Conservation (phyloP, 2,113 vertebrate genomes). For the Rhinolophus ferrumequinum region DNA sequence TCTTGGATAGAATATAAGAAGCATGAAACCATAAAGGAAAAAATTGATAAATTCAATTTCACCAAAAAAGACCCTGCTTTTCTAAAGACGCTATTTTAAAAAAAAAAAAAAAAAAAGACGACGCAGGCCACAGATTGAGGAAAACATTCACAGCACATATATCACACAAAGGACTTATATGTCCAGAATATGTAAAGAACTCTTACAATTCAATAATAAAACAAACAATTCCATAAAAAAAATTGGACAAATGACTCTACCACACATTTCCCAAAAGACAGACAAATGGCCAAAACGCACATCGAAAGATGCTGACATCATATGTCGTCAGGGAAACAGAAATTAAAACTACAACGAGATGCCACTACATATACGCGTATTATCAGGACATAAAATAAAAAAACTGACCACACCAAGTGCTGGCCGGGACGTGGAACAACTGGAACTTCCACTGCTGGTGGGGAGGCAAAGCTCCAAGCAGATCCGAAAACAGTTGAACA, state of each 20-base stretch:
- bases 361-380: neutral
- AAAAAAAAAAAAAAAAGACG: neutral
- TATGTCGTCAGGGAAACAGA: neutral
- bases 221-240: neutral
- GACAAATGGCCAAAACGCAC: neutral
- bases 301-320: neutral
- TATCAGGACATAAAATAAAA: neutral
- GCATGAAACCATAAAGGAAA: neutral
- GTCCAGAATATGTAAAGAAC: neutral
- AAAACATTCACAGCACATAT: neutral
- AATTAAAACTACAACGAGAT: neutral
- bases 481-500: neutral
- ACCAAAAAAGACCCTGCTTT: neutral
- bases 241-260: neutral
- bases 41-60: neutral
- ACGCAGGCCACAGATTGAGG: neutral
- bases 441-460: neutral
- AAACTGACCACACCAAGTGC: neutral
- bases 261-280: neutral
- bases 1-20: neutral
- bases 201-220: neutral
- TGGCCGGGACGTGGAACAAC: neutral
- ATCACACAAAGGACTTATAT: conserved; percentile 25
- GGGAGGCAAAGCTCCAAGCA: neutral
- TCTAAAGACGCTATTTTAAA: neutral